phyloP scores from a whole-genome alignment of 2,797 vertebrate genomes.

The Geotrypetes seraphini region DNA sequence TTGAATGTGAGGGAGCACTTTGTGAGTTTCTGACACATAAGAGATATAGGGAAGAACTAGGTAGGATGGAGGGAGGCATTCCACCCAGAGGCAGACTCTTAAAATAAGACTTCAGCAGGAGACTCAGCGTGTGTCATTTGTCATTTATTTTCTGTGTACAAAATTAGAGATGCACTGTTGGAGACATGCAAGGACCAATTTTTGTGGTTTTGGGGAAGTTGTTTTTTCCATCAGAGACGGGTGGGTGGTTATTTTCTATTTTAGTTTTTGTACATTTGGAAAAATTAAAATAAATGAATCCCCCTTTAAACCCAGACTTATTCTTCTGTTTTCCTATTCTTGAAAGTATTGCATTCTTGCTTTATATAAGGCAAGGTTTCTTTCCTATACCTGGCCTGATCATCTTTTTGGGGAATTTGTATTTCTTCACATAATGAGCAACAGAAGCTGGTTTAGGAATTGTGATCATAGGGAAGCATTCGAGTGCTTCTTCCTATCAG shows the following conservation, averaged over 20 bases:
- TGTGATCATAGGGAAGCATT: no score
- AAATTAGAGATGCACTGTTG: conserved; percentile 63
- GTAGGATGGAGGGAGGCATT: conserved; percentile 2
- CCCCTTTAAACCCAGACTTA: conserved; percentile 39
- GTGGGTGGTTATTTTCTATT: conserved; percentile 50
- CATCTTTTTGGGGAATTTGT: no score
- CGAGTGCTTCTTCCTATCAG: no score
- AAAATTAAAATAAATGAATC: conserved; percentile 60
- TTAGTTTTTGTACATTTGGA: conserved; percentile 75
- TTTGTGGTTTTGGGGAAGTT: conserved; percentile 33
- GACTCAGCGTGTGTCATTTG: conserved; percentile 41
- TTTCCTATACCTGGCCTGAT: no score
- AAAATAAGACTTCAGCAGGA: conserved; percentile 17
- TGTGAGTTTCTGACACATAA: conserved; percentile 7
- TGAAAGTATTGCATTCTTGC: no score
- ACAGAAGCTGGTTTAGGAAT: no score
- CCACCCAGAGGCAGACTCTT: background rate
- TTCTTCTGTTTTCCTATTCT: no score
- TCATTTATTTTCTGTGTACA: conserved; percentile 43
- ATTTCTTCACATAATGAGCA: no score
- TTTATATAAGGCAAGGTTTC: no score
- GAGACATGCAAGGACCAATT: conserved; percentile 50
- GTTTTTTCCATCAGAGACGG: conserved; percentile 38
- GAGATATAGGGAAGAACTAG: background rate
- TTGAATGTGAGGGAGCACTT: no score